phyloP scores from a whole-genome alignment of 2,113 vertebrate genomes.

The Myrmophylax atrothorax region DNA sequence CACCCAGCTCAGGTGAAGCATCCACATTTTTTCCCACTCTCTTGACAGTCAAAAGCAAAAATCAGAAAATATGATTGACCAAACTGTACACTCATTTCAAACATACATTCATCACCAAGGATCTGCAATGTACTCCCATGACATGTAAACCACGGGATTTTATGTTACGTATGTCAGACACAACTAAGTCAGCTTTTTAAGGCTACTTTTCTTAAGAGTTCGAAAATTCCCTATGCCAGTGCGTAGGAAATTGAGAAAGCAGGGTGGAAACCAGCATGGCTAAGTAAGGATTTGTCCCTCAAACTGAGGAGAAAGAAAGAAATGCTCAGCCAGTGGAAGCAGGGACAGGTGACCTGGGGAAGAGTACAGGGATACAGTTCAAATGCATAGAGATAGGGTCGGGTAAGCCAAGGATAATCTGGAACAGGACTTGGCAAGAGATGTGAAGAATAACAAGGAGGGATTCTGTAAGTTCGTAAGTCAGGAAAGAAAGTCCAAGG shows the following conservation, averaged over 20 bases:
- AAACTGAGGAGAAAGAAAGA: neutral
- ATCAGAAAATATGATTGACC: neutral
- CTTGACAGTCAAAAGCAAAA: neutral
- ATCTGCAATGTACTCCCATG: neutral
- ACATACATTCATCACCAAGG: neutral
- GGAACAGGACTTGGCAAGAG: neutral
- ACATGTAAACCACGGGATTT: neutral
- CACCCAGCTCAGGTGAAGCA: neutral
- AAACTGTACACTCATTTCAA: neutral
- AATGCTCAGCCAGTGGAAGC: neutral
- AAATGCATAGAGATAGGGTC: neutral
- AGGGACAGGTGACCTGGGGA: neutral
- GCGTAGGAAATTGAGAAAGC: neutral
- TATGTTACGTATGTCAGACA: neutral
- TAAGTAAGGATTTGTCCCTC: neutral
- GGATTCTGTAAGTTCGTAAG: neutral
- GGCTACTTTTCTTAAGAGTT: neutral
- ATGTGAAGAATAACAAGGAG: accelerated
- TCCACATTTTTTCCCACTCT: neutral
- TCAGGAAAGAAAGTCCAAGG: neutral
- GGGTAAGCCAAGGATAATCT: neutral
- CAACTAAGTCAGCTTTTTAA: neutral
- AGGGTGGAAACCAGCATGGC: neutral
- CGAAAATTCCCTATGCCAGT: neutral
- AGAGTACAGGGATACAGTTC: accelerated